Evolutionary conservation across 2,888 invertebrate genomes (phyloP).

Genomic region (Acleris literana): DNA sequence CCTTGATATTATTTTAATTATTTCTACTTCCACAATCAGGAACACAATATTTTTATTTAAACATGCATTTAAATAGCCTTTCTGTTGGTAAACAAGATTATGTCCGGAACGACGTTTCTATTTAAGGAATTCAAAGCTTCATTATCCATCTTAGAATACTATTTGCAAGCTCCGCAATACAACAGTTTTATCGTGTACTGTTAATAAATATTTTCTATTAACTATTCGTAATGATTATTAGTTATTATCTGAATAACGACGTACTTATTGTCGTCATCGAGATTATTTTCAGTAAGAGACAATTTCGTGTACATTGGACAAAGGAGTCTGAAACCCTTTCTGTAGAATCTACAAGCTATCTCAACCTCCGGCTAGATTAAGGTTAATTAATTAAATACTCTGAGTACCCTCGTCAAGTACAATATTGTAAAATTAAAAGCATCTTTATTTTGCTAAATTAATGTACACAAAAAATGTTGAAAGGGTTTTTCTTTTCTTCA

Average conservation of each 20-base stretch:
- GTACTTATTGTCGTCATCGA: background rate
- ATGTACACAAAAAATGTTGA: background rate
- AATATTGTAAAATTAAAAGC: slow-evolving; percentile 8
- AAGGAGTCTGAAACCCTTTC: slow-evolving; percentile 13
- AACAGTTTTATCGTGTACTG: background rate
- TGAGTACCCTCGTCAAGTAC: slow-evolving; percentile 13
- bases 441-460: slow-evolving; percentile 1
- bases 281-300: slow-evolving; percentile 11
- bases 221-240: background rate
- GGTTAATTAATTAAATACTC: slow-evolving; percentile 24
- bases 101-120: background rate
- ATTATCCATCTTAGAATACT: background rate
- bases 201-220: too few relatives aligned
- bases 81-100: background rate
- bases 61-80: background rate
- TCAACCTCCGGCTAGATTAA: slow-evolving; percentile 21
- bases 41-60: background rate
- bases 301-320: slow-evolving; percentile 17
- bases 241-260: background rate
- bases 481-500: background rate
- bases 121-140: slow-evolving; percentile 2
- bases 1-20: too few relatives aligned
- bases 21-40: too few relatives aligned
- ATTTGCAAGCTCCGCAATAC: background rate
- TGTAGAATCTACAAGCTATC: slow-evolving; percentile 16